A percentile compares a stretch with the other conserved stretches of the same genome.
Conservation (phyloP, 2,797 vertebrate species). For the Sandelia bainsii region DNA sequence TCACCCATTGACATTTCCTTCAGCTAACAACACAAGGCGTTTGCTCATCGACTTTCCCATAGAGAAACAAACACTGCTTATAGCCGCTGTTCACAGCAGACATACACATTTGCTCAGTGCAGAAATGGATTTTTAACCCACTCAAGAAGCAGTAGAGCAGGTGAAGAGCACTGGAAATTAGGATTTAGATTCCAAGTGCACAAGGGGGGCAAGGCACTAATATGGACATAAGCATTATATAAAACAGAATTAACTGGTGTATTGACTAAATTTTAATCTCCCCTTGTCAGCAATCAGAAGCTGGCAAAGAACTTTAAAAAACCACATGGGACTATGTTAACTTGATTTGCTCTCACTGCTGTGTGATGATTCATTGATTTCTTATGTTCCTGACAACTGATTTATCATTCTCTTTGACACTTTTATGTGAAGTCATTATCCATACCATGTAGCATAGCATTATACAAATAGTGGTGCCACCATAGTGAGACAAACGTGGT, state of each 20-base stretch:
- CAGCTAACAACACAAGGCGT: slow-evolving; percentile 36
- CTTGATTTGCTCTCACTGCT: slow-evolving; percentile 2
- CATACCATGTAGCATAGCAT: slow-evolving; percentile 7
- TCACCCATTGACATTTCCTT: slow-evolving; percentile 53
- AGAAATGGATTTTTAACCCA: slow-evolving; percentile 41
- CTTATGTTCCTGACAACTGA: slow-evolving; percentile 20
- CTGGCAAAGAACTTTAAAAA: background rate
- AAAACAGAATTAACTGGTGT: background rate
- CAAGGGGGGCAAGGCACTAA: background rate
- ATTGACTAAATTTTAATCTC: background rate
- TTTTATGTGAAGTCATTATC: slow-evolving; percentile 25
- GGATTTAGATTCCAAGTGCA: slow-evolving; percentile 1
- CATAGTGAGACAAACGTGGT: slow-evolving; percentile 1
- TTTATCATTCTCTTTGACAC: slow-evolving; percentile 5
- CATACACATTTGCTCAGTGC: background rate
- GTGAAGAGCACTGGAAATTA: background rate
- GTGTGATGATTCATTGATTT: slow-evolving; percentile 7
- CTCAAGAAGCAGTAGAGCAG: slow-evolving; percentile 1
- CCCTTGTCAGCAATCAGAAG: background rate
- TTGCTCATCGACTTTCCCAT: slow-evolving; percentile 43
- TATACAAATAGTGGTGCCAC: background rate
- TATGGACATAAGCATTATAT: background rate
- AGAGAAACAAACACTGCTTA: slow-evolving; percentile 43
- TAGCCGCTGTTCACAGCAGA: slow-evolving; percentile 1
- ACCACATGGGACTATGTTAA: background rate